These are phyloP conservation scores for rabbit (Oryctolagus cuniculus) DNA, from an alignment of 2,113 vertebrate genomes.

Conservation along the genomic window mOryCun1.1 NC_091442.1:43009001-43009500, in stretches of 20 bases:
- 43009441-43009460: background rate
- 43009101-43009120: constrained; percentile 66
- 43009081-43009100: constrained; percentile 66
- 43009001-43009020: background rate
- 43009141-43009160: background rate
- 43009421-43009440: background rate
- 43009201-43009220: constrained; percentile 39
- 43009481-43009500: background rate
- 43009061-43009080: constrained; percentile 64
- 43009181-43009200: constrained; percentile 42
- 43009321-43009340: background rate
- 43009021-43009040: constrained; percentile 33
- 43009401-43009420: background rate
- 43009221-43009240: background rate
- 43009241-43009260: background rate
- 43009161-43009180: constrained; percentile 31
- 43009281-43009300: background rate
- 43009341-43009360: background rate
- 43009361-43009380: background rate
- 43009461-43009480: constrained; percentile 28
- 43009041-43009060: constrained; percentile 68
- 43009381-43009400: background rate
- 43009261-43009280: constrained; percentile 29
- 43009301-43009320: background rate
- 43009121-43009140: constrained; percentile 56